phyloP scores from a whole-genome alignment of 2,888 invertebrate genomes.

The Andricus curvator region DNA sequence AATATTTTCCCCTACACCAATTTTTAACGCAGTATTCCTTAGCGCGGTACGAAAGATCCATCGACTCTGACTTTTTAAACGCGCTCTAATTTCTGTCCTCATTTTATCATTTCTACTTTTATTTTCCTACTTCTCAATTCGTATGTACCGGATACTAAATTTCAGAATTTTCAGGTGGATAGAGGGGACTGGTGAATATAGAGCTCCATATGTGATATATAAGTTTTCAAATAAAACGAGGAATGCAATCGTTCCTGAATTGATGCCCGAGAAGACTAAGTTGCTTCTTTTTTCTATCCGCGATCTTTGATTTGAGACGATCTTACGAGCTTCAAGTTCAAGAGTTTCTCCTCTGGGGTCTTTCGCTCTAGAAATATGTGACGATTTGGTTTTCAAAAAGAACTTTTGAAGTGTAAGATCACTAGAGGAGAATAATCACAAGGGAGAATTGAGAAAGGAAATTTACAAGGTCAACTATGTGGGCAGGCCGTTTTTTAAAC shows the following conservation, averaged over 20 bases:
- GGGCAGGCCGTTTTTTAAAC: neutral
- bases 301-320: conserved; percentile 1
- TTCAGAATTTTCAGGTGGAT: conserved; percentile 41
- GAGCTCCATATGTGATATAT: conserved; percentile 53
- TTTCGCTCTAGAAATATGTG: conserved; percentile 47
- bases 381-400: neutral
- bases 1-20: conserved; percentile 42
- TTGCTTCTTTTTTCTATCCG: neutral
- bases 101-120: conserved; percentile 10
- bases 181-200: conserved; percentile 48
- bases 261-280: neutral
- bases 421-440: neutral
- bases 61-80: neutral
- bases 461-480: neutral
- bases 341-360: conserved; percentile 65
- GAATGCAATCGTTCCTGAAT: conserved; percentile 8
- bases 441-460: conserved; percentile 15
- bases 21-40: conserved; percentile 22
- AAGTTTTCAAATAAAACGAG: conserved; percentile 44
- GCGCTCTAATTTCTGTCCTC: neutral
- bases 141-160: neutral
- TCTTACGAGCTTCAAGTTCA: conserved; percentile 29
- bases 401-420: too few relatives aligned
- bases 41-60: neutral
- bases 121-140: neutral